A percentile compares a stretch with the other conserved stretches of the same genome.
These are phyloP conservation scores for Chionomys nivalis DNA, from an alignment of 2,113 vertebrate species.

Conservation along the genomic window DNA sequence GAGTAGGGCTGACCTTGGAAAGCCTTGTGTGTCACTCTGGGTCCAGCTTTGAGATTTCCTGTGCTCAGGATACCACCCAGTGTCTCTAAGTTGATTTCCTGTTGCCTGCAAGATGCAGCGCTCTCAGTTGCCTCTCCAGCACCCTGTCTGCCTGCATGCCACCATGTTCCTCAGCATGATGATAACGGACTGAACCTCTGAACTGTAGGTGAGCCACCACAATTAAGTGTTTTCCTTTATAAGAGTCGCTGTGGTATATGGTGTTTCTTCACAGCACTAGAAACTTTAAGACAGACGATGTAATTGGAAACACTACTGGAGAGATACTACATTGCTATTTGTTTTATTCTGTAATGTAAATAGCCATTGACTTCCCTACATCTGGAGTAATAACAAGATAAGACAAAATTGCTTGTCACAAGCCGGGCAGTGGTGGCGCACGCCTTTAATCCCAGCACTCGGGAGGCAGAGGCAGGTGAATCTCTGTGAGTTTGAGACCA, in stretches of 20 bases:
- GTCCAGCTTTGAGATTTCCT: background rate
- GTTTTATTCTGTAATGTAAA: background rate
- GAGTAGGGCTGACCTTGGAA: background rate
- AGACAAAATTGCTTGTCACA: too few species aligned
- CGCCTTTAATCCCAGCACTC: too few species aligned
- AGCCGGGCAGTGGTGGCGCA: too few species aligned
- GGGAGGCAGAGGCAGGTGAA: too few species aligned
- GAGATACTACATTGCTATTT: background rate
- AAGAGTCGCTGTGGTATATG: background rate
- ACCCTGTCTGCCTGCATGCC: background rate
- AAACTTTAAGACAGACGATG: background rate
- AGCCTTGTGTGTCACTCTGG: background rate
- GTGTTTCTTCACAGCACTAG: background rate
- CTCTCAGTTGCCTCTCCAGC: background rate
- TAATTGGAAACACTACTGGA: background rate
- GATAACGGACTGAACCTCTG: background rate
- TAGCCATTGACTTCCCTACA: background rate
- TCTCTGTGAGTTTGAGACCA: too few species aligned
- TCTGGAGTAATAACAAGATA: background rate
- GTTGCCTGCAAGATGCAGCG: background rate
- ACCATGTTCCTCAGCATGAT: background rate
- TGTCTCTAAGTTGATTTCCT: background rate
- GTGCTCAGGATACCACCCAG: background rate
- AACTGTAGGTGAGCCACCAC: background rate
- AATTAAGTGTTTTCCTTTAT: background rate